A percentile compares a stretch with the other conserved stretches of the same genome.
Conservation (phyloP, 2,113 vertebrate genomes). For the Neolamprologus tretocephalus region DNA sequence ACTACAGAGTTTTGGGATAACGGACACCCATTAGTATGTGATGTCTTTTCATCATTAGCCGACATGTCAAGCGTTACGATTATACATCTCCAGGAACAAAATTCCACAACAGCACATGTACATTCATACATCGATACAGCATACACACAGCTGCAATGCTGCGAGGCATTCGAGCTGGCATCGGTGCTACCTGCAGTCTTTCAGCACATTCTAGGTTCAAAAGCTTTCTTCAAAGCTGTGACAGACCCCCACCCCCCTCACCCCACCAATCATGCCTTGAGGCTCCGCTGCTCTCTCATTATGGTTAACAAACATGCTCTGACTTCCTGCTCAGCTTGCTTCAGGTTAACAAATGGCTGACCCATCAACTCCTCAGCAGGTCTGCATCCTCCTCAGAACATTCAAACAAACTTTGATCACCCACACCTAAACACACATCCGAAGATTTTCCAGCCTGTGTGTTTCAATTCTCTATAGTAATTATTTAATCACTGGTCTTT, state of each 20-base stretch:
- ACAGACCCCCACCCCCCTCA: not conserved
- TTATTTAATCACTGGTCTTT: not conserved
- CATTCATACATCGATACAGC: not conserved
- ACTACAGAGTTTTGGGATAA: not conserved
- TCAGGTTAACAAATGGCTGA: conserved; percentile 46
- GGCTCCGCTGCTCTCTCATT: conserved; percentile 60
- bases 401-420: conserved; percentile 39
- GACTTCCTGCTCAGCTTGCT: conserved; percentile 52
- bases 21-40: not conserved
- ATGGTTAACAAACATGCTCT: conserved; percentile 39
- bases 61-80: not conserved
- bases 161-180: conserved; percentile 2
- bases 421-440: not conserved
- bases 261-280: conserved; percentile 17
- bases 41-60: conserved; percentile 4
- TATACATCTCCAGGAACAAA: not conserved
- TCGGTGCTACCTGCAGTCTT: conserved; percentile 49
- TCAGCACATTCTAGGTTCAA: conserved; percentile 56
- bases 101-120: not conserved
- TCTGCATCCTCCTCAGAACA: conserved; percentile 39
- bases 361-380: conserved; percentile 28
- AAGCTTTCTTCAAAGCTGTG: conserved; percentile 58
- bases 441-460: not conserved
- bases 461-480: not conserved
- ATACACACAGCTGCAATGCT: conserved; percentile 58